Base-by-base conservation (phyloP, 2,113 vertebrate species). In the Carollia perspicillata region DNA sequence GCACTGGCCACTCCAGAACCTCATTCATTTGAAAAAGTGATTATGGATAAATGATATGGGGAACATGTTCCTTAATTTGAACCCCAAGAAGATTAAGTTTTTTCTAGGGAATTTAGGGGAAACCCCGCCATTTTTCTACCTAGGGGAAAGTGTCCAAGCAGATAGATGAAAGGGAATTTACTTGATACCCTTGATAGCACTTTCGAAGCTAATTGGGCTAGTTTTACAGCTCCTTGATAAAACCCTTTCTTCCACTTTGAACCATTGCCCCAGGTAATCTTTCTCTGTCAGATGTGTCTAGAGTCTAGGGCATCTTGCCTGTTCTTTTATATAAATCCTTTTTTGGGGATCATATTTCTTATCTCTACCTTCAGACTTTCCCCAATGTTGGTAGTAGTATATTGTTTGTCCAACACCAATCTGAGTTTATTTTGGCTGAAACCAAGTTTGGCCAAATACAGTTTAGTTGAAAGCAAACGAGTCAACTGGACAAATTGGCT, bases 311-410 rank as follows among this genome's bases (percentile, higher is more conserved):
- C 66, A 83, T 81, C 68, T 92, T 90, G 71, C 81, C 16, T 92
- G 14, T 42, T 93, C 78, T 90, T 97, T 94, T 66, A 51, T 93
- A 66, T 18, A 80, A 58, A 93, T 69, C 17, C 30, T 93, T 93
- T 60, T 40, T 53, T 23, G 28, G 90, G 87, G 40, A 74, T 58
- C 68, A 30, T 81, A 23, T 88, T 92, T 94, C 69, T 84, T 95
- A 79, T 86, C 79, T 97, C 44, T 84, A 40, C 42, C 51, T 95
- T 96, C 65, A 77, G 44, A 87, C 86, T 95, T 88, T 30, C 47
- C 33, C 58, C 44, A 93, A 42, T 89, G 55, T 33, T 68, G 18
- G 2, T 89, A 71, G 2, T 89, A 71, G 78, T 68, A 53, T 44
- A 74, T 49, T 75, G 37, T 95, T 49, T 93, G 78, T 74, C 68